phyloP scores from a whole-genome alignment of 2,797 vertebrate genomes.

The Rhinophrynus dorsalis region DNA sequence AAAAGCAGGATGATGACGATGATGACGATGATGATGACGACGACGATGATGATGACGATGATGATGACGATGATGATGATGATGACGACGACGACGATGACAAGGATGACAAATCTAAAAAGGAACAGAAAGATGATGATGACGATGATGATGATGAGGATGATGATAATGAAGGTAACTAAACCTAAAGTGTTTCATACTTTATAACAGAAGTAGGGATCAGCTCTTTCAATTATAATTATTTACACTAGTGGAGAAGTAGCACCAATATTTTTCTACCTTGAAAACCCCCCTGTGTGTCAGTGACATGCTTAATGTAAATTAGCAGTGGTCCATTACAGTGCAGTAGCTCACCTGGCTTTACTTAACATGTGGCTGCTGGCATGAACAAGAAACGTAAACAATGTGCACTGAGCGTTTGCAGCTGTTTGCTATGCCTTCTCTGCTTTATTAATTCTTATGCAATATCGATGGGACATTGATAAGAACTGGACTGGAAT shows the following conservation, averaged over 20 bases:
- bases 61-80: background rate
- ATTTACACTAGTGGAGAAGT: slow-evolving; percentile 33
- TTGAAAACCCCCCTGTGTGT: slow-evolving; percentile 10
- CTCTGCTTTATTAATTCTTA: slow-evolving; percentile 33
- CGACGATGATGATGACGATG: slow-evolving; percentile 62
- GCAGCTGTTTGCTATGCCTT: slow-evolving; percentile 22
- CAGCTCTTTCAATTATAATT: slow-evolving; percentile 27
- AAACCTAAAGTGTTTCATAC: slow-evolving; percentile 41
- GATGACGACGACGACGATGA: slow-evolving; percentile 21
- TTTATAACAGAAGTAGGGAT: slow-evolving; percentile 37
- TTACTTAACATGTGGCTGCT: slow-evolving; percentile 36
- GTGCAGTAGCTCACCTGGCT: slow-evolving; percentile 27
- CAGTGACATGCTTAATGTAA: slow-evolving; percentile 23
- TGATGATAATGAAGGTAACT: slow-evolving; percentile 55
- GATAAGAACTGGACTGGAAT: slow-evolving; percentile 35
- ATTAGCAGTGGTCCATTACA: background rate
- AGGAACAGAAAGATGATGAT: slow-evolving; percentile 14
- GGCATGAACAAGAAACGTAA: slow-evolving; percentile 30
- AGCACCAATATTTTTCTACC: slow-evolving; percentile 33
- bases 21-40: slow-evolving; percentile 58
- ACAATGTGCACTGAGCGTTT: slow-evolving; percentile 31
- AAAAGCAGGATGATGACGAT: slow-evolving; percentile 48
- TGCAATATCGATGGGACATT: slow-evolving; percentile 42
- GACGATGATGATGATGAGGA: slow-evolving; percentile 37
- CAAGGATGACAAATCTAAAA: background rate